These are phyloP conservation scores for Callyntrura sp. DNA, from an alignment of 2,888 invertebrate genomes.

Conservation along the genomic window DNA sequence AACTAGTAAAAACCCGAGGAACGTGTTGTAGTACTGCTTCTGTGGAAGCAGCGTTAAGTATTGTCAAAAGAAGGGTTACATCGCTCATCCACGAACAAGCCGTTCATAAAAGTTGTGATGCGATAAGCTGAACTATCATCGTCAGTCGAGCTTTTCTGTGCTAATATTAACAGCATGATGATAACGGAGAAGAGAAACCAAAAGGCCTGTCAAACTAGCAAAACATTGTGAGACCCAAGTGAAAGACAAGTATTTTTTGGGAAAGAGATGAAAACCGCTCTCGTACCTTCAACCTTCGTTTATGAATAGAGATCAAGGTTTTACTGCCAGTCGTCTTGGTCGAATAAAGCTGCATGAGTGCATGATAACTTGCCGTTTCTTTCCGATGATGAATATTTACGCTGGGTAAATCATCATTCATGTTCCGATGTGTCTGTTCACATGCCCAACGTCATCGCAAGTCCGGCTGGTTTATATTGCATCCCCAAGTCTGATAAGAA, in stretches of 20 bases:
- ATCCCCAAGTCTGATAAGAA: too few species aligned
- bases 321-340: not conserved
- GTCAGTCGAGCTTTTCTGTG: not conserved
- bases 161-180: not conserved
- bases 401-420: too few species aligned
- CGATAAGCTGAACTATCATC: constrained; percentile 38
- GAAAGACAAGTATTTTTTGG: not conserved
- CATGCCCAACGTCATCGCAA: too few species aligned
- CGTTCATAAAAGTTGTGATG: constrained; percentile 27
- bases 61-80: constrained; percentile 13
- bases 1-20: not conserved
- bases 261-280: not conserved
- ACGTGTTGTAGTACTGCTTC: not conserved
- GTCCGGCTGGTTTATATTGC: too few species aligned
- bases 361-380: too few species aligned
- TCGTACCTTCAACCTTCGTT: not conserved
- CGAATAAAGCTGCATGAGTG: not conserved
- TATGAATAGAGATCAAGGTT: not conserved
- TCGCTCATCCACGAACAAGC: not conserved
- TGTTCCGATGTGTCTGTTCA: too few species aligned
- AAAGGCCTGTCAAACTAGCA: not conserved
- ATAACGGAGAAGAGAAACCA: not conserved
- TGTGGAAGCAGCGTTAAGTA: not conserved
- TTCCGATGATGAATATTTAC: too few species aligned
- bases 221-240: not conserved